Conservation (phyloP, 2,113 vertebrate species). For the Hystrix cristata region DNA sequence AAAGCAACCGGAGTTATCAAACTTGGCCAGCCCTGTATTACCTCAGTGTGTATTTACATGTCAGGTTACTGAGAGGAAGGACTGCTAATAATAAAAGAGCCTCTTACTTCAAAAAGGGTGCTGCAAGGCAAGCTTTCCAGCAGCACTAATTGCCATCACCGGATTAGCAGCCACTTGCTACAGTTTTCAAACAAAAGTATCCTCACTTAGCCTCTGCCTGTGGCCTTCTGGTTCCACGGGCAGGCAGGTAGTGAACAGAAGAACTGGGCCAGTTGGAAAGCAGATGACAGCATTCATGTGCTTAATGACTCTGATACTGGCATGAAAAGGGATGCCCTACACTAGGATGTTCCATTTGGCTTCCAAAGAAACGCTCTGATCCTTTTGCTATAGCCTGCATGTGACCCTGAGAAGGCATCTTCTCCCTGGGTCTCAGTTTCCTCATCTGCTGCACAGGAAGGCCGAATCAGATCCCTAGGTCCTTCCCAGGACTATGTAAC, state of each 20-base stretch:
- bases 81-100: neutral
- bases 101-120: neutral
- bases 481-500: neutral
- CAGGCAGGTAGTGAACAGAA: neutral
- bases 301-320: neutral
- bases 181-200: neutral
- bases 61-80: neutral
- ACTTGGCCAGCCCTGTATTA: neutral
- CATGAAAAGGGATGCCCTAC: neutral
- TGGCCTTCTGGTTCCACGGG: neutral
- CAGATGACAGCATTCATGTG: no score
- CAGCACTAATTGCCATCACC: neutral
- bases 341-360: neutral
- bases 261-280: neutral
- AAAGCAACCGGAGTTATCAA: neutral
- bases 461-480: neutral
- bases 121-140: neutral
- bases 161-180: neutral
- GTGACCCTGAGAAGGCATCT: neutral
- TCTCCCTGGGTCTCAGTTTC: neutral
- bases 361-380: slow-evolving; percentile 1
- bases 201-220: neutral
- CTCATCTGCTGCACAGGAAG: neutral
- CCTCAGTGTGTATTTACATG: no score
- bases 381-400: neutral